These are phyloP conservation scores for Acarapis woodi DNA, from an alignment of 1,140 invertebrate genomes.

Conservation along the genomic window DNA sequence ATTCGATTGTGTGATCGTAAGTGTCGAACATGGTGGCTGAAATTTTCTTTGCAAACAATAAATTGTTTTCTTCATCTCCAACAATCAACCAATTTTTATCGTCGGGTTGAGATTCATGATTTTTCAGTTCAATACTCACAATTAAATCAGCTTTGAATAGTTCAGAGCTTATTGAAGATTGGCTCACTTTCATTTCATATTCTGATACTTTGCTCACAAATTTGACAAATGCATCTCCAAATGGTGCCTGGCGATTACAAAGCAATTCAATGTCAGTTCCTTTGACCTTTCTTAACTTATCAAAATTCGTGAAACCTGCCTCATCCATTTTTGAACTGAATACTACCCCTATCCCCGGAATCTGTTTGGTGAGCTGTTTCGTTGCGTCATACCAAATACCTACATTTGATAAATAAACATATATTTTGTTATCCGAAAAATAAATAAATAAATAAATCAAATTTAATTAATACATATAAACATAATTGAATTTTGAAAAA, in stretches of 20 bases:
- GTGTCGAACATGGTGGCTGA: no score
- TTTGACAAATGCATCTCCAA: slow-evolving; percentile 15
- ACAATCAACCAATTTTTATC: no score
- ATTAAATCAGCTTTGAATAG: neutral
- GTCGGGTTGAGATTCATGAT: no score
- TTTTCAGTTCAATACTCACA: no score
- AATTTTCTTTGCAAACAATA: no score
- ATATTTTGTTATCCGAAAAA: slow-evolving; percentile 41
- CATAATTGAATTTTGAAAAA: no score
- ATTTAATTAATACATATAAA: slow-evolving; percentile 27
- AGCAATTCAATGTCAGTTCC: slow-evolving; percentile 38
- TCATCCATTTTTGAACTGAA: slow-evolving; percentile 30
- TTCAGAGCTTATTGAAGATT: neutral
- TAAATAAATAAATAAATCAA: slow-evolving; percentile 32
- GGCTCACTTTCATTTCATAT: neutral
- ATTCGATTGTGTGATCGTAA: no score
- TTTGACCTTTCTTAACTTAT: slow-evolving; percentile 29
- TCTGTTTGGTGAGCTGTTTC: slow-evolving; percentile 36
- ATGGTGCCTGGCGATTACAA: slow-evolving; percentile 22
- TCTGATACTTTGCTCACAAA: neutral
- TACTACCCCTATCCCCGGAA: slow-evolving; percentile 33
- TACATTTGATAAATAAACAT: no score
- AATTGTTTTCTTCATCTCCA: no score
- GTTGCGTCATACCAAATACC: no score
- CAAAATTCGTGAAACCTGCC: slow-evolving; percentile 32